Percentiles rank a stretch among this genome's conserved stretches.
Conservation (phyloP, 2,113 vertebrate species). For the Neolamprologus ventralis region DNA sequence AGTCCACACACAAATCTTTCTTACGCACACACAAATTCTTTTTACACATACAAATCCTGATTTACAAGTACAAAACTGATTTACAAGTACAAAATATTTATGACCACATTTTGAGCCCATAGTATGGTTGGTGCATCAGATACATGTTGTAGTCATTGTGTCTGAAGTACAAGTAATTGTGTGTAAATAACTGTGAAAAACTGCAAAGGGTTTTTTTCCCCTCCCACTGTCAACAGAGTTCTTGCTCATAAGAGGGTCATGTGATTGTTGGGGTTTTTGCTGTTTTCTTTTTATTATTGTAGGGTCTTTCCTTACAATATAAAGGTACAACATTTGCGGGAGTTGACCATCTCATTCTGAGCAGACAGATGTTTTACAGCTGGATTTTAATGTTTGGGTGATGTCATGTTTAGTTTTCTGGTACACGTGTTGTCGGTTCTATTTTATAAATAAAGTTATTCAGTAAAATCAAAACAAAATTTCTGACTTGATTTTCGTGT, state of each 20-base stretch:
- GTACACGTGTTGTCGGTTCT: not conserved
- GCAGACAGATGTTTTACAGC: not conserved
- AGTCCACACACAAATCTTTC: too few relatives aligned
- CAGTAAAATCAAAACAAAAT: not conserved
- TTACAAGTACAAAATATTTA: too few relatives aligned
- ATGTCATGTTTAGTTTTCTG: not conserved
- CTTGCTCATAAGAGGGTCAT: not conserved
- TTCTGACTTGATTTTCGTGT: not conserved
- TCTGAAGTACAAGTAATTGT: not conserved
- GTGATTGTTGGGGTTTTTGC: not conserved
- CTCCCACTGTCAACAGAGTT: not conserved
- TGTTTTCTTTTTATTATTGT: not conserved
- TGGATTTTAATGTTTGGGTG: not conserved
- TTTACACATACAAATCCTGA: too few relatives aligned
- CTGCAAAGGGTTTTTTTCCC: not conserved
- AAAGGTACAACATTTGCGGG: fast-evolving
- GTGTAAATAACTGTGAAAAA: not conserved
- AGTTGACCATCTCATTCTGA: not conserved
- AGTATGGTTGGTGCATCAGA: not conserved
- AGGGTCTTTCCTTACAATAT: not conserved
- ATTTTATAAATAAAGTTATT: not conserved
- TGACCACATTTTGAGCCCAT: too few relatives aligned
- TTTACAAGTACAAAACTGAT: too few relatives aligned
- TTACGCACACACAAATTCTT: too few relatives aligned
- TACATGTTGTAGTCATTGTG: not conserved